Conservation (phyloP, 2,888 invertebrate genomes). For the Diaprepes abbreviatus region DNA sequence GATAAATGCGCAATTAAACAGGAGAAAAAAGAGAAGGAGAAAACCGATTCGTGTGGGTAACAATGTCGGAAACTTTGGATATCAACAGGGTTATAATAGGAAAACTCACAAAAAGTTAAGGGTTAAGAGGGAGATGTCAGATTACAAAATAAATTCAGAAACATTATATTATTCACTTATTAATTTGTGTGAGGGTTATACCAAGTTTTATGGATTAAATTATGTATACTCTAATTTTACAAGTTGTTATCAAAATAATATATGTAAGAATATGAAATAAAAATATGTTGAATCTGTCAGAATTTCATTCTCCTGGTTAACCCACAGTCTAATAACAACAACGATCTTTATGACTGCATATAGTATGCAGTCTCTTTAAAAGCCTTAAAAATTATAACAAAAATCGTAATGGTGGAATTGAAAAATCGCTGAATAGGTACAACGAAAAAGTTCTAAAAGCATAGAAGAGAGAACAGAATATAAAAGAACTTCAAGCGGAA, state of each 20-base stretch:
- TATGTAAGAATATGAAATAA: neutral
- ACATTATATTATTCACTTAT: conserved; percentile 69
- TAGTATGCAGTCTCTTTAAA: too few relatives aligned
- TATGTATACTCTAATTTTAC: conserved; percentile 51
- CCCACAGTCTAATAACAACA: too few relatives aligned
- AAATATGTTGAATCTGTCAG: too few relatives aligned
- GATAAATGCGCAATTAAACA: conserved; percentile 49
- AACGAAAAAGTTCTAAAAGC: too few relatives aligned
- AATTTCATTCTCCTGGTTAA: too few relatives aligned
- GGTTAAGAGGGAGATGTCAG: conserved; percentile 55
- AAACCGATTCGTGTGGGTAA: conserved; percentile 27
- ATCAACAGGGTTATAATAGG: conserved; percentile 37
- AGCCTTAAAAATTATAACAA: too few relatives aligned
- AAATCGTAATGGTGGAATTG: too few relatives aligned
- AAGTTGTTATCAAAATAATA: neutral
- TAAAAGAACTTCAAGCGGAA: too few relatives aligned
- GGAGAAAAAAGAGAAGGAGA: conserved; percentile 51
- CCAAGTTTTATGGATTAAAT: conserved; percentile 66
- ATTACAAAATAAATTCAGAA: conserved; percentile 34
- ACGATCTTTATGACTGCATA: too few relatives aligned
- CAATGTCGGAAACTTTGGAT: conserved; percentile 22
- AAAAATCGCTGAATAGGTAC: too few relatives aligned
- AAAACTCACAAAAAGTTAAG: conserved; percentile 48
- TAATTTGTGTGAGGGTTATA: conserved; percentile 73
- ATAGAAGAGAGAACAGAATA: too few relatives aligned